Evolutionary conservation across 2,113 vertebrate species (phyloP).

Genomic region (Gila orcuttii): DNA sequence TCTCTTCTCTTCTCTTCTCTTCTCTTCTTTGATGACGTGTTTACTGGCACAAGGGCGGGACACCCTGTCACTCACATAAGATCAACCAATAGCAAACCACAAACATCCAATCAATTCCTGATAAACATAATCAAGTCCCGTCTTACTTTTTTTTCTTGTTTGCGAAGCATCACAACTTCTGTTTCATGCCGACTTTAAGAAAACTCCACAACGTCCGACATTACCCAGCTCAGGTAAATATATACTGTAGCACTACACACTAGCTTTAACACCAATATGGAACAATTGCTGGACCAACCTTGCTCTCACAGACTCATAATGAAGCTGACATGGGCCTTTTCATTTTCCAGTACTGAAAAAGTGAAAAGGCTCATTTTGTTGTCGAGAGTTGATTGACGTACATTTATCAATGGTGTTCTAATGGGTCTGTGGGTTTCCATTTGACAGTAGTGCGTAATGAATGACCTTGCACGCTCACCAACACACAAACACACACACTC

Average conservation of each 20-base stretch:
- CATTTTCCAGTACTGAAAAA: constrained; percentile 18
- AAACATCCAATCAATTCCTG: too few species aligned
- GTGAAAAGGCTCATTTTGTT: constrained; percentile 72
- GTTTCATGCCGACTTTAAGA: not conserved
- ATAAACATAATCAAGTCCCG: too few species aligned
- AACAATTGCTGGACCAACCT: constrained; percentile 10
- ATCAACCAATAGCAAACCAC: too few species aligned
- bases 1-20: too few species aligned
- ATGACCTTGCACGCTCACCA: constrained; percentile 78
- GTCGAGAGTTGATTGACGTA: constrained; percentile 78
- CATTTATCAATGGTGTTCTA: constrained; percentile 56
- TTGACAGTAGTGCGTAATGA: constrained; percentile 82
- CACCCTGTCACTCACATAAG: too few species aligned
- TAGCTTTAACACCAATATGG: not conserved
- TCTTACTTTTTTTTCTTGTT: too few species aligned
- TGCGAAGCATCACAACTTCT: too few species aligned
- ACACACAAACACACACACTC: constrained; percentile 31
- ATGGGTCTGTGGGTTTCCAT: constrained; percentile 78
- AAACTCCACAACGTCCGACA: not conserved
- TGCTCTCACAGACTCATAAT: constrained; percentile 3
- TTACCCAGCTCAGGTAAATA: not conserved
- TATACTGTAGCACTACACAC: too few species aligned
- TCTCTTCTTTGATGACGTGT: too few species aligned
- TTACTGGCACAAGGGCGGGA: too few species aligned
- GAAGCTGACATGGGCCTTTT: constrained; percentile 22